A percentile compares a stretch with the other conserved stretches of the same genome.
These are phyloP conservation scores for Dermochelys coriacea DNA, from an alignment of 2,797 vertebrate genomes.

Conservation along the genomic window DNA sequence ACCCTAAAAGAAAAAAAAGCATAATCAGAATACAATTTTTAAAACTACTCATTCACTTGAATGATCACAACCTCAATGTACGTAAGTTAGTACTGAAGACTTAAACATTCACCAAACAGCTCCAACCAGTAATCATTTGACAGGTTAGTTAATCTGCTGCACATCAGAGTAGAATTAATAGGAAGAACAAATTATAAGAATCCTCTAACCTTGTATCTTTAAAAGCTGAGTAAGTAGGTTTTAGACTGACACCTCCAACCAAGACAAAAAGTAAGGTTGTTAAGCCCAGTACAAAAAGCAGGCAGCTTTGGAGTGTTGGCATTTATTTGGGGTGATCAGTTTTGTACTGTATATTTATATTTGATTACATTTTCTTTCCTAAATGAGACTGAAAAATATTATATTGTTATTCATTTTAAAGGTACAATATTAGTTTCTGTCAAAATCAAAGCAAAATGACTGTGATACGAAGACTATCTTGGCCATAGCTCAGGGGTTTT, in stretches of 20 bases:
- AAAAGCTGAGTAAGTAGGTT: neutral
- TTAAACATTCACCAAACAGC: neutral
- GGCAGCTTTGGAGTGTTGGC: neutral
- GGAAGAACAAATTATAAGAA: neutral
- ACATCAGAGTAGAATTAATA: neutral
- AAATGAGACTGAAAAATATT: neutral
- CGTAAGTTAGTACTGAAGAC: neutral
- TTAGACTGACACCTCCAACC: neutral
- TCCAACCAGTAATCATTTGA: neutral
- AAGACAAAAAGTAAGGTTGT: neutral
- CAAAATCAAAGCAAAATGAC: neutral
- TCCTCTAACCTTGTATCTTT: neutral
- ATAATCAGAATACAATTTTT: neutral
- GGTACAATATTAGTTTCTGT: neutral
- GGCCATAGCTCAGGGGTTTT: neutral
- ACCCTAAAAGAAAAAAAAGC: conserved; percentile 80
- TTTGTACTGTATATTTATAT: accelerated
- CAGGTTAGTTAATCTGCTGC: neutral
- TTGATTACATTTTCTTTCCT: neutral
- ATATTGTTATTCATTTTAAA: neutral
- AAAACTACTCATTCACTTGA: neutral
- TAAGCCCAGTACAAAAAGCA: neutral
- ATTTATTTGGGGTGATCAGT: neutral
- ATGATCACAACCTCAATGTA: accelerated
- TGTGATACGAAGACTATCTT: neutral